These are phyloP conservation scores for Acleris literana DNA, from an alignment of 2,888 invertebrate genomes.

Conservation along the genomic window DNA sequence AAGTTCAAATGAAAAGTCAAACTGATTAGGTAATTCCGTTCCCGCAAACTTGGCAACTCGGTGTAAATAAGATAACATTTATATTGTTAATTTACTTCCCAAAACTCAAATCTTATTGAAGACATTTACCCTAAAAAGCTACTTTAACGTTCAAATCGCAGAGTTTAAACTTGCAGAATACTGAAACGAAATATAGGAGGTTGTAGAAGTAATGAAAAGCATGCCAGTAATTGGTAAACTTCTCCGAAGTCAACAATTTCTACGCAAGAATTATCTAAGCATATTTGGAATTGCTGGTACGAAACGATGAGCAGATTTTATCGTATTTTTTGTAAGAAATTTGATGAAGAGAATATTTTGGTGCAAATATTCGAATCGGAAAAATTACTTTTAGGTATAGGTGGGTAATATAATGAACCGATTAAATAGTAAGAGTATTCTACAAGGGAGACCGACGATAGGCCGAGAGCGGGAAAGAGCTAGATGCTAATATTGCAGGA, in stretches of 20 bases:
- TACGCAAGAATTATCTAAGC: conserved; percentile 16
- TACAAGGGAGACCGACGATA: no score
- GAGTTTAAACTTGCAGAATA: no score
- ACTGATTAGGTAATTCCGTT: conserved; percentile 31
- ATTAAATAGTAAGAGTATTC: not conserved
- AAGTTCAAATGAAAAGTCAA: conserved; percentile 25
- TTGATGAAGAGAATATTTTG: not conserved
- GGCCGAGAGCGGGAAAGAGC: no score
- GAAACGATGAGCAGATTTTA: conserved; percentile 8
- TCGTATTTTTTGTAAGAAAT: conserved; percentile 1
- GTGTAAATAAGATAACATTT: conserved; percentile 28
- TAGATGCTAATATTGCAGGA: no score
- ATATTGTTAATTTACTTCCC: not conserved
- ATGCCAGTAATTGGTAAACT: conserved; percentile 25
- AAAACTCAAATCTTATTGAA: no score
- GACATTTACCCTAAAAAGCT: no score
- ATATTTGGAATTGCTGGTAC: conserved; percentile 20
- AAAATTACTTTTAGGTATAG: not conserved
- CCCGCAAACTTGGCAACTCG: conserved; percentile 26
- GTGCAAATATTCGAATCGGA: not conserved
- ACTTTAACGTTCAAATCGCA: no score
- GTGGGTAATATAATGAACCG: not conserved
- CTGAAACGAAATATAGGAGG: no score
- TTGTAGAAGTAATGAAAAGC: not conserved
- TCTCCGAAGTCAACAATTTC: conserved; percentile 24